Conservation (phyloP, 2,797 vertebrate genomes). For the Chloroceryle amazona region DNA sequence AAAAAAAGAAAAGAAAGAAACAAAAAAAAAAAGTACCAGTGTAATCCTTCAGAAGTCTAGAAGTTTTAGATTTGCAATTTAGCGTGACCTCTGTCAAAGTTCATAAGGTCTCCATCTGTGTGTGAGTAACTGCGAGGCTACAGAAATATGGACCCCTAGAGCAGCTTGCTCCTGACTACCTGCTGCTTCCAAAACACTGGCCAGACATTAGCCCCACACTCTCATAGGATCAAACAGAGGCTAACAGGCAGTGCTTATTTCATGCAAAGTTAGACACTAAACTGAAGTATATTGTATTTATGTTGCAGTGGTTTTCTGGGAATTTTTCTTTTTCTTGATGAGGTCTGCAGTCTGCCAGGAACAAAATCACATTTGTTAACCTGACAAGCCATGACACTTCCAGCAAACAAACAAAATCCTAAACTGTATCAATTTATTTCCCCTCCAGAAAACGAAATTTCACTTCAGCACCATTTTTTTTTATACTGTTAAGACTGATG, state of each 20-base stretch:
- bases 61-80: slow-evolving; percentile 91
- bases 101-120: slow-evolving; percentile 96
- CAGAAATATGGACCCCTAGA: slow-evolving; percentile 91
- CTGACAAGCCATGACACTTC: slow-evolving; percentile 46
- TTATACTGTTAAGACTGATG: background rate
- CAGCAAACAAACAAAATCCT: slow-evolving; percentile 57
- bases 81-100: slow-evolving; percentile 93
- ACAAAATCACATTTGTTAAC: slow-evolving; percentile 66
- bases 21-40: background rate
- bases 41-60: slow-evolving; percentile 76
- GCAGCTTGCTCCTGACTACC: slow-evolving; percentile 94
- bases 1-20: slow-evolving; percentile 8
- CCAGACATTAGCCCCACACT: slow-evolving; percentile 92
- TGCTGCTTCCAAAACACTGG: slow-evolving; percentile 98
- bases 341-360: slow-evolving; percentile 8
- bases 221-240: slow-evolving; percentile 94
- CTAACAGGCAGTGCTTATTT: slow-evolving; percentile 89
- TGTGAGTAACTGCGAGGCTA: slow-evolving; percentile 87
- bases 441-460: slow-evolving; percentile 40
- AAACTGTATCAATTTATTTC: slow-evolving; percentile 21
- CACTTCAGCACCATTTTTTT: background rate
- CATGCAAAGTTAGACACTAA: slow-evolving; percentile 82
- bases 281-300: slow-evolving; percentile 71
- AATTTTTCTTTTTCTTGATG: slow-evolving; percentile 58
- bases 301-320: slow-evolving; percentile 46